These are phyloP conservation scores for Cephus runcator DNA, from an alignment of 2,888 invertebrate species.

Conservation along the genomic window DNA sequence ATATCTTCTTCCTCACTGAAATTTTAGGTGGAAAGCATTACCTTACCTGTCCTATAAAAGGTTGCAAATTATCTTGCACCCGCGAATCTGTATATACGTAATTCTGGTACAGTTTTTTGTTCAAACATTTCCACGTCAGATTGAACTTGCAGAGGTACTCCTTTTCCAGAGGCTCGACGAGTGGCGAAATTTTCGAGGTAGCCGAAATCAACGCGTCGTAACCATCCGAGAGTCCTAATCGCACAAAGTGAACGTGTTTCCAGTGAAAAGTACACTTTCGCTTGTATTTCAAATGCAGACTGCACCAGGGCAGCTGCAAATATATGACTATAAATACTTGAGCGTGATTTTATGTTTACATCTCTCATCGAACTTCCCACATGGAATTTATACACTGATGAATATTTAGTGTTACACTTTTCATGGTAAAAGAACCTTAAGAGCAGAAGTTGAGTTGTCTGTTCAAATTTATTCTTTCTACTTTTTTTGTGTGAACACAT, in stretches of 20 bases:
- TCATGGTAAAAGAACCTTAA: not conserved
- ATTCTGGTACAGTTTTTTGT: conserved; percentile 75
- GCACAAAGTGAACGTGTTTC: not conserved
- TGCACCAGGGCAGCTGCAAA: no score
- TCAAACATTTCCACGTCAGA: conserved; percentile 75
- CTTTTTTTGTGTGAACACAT: conserved; percentile 9
- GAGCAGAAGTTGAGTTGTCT: not conserved
- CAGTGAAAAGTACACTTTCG: no score
- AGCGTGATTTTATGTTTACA: no score
- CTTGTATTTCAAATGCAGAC: no score
- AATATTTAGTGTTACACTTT: no score
- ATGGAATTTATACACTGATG: no score
- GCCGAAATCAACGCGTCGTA: conserved; percentile 73
- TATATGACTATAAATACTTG: no score
- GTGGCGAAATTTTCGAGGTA: conserved; percentile 70
- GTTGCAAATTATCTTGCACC: conserved; percentile 69
- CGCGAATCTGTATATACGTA: conserved; percentile 67
- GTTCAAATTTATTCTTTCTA: not conserved
- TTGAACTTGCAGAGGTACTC: conserved; percentile 73
- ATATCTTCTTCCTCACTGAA: not conserved
- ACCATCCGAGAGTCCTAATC: conserved; percentile 70
- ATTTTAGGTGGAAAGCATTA: conserved; percentile 6
- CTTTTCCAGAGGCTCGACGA: conserved; percentile 71
- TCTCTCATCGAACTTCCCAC: no score
- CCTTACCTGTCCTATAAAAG: conserved; percentile 67